Conservation (phyloP, 1,140 invertebrate species). For the Tetranychus cinnabarinus region DNA sequence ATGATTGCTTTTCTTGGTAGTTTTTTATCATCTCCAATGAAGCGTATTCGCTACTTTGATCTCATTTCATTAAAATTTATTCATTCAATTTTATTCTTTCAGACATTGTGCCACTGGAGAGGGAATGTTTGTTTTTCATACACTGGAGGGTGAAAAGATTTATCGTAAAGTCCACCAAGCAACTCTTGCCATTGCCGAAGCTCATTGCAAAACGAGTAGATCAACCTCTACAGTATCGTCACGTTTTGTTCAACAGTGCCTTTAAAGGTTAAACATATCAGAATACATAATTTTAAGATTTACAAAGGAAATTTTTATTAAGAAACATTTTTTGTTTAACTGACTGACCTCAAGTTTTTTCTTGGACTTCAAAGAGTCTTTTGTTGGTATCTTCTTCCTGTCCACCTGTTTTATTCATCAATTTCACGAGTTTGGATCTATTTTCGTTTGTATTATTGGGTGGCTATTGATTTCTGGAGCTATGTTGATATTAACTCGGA, state of each 20-base stretch:
- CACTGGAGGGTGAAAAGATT: constrained; percentile 18
- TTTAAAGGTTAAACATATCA: too few species aligned
- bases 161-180: constrained; percentile 20
- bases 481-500: too few species aligned
- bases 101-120: constrained; percentile 19
- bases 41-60: neutral
- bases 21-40: neutral
- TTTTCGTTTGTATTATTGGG: too few species aligned
- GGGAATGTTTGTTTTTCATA: constrained; percentile 20
- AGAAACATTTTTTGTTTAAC: too few species aligned
- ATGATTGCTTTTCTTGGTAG: neutral
- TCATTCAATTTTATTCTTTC: neutral
- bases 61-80: neutral
- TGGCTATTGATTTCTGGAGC: too few species aligned
- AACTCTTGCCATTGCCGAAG: constrained; percentile 18
- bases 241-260: too few species aligned
- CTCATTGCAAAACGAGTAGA: constrained; percentile 8
- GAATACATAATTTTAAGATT: too few species aligned
- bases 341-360: neutral
- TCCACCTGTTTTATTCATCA: neutral
- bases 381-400: neutral
- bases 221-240: too few species aligned
- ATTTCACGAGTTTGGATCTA: too few species aligned
- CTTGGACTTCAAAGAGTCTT: neutral
- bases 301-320: too few species aligned